Evolutionary conservation across 53 echinoderm and acorn worm species (phyloP).

Genomic region (Mesocentrotus franciscanus): DNA sequence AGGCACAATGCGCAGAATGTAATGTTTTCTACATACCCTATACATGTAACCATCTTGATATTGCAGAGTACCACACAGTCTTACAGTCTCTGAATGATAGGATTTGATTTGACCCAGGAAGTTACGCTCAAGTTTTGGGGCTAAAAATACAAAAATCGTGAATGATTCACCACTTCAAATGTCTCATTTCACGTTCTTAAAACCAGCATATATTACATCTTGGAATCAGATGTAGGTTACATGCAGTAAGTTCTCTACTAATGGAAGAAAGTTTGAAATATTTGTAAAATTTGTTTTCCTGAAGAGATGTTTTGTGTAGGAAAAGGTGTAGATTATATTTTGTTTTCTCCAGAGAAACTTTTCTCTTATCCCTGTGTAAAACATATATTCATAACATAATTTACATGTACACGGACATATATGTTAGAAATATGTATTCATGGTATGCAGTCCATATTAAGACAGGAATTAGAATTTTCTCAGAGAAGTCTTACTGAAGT

Average conservation of each 20-base stretch:
- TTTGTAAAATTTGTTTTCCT: background rate
- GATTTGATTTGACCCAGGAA: constrained; percentile 58
- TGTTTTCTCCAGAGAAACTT: background rate
- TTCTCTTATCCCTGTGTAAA: too few species aligned
- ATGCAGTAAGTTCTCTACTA: background rate
- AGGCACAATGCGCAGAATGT: background rate
- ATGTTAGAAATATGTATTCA: too few species aligned
- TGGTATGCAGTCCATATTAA: too few species aligned
- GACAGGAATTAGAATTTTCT: too few species aligned
- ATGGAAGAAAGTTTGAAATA: background rate
- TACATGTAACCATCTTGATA: constrained; percentile 3
- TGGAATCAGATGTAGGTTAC: background rate
- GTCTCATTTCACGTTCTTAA: background rate
- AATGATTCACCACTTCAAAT: constrained; percentile 2
- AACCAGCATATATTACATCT: background rate
- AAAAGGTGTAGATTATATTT: background rate
- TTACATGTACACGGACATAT: too few species aligned
- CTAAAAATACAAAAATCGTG: constrained; percentile 36
- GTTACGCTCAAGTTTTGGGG: constrained; percentile 42
- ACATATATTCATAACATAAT: too few species aligned
- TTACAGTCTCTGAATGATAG: constrained; percentile 1
- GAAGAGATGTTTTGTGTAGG: too few species aligned
- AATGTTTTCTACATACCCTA: background rate
- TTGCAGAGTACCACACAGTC: constrained; percentile 33
- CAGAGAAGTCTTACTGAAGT: too few species aligned